phyloP scores from a whole-genome alignment of 2,113 vertebrate species.

The Verasper variegatus region DNA sequence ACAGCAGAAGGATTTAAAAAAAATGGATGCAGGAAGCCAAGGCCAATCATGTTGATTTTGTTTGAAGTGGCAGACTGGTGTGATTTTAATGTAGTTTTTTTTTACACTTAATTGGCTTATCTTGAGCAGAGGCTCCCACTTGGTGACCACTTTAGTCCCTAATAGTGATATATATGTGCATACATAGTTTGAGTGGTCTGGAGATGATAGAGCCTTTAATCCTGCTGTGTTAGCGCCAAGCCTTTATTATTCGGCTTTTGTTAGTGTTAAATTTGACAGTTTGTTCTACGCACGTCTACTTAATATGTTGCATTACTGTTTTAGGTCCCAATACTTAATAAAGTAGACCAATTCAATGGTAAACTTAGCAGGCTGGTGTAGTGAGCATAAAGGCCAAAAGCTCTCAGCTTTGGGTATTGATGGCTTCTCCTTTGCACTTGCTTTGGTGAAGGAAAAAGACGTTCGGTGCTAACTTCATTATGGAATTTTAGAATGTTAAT shows the following conservation, averaged over 20 bases:
- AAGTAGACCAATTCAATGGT: neutral
- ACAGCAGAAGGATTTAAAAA: slow-evolving; percentile 57
- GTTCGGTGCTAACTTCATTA: neutral
- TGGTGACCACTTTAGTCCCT: neutral
- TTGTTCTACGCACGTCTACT: neutral
- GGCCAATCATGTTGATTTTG: slow-evolving; percentile 13
- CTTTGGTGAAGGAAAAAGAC: no score
- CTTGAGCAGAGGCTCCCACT: slow-evolving; percentile 16
- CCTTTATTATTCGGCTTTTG: neutral
- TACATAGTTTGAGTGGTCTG: neutral
- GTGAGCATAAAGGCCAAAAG: neutral
- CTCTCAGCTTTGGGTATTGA: neutral
- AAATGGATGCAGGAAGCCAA: slow-evolving; percentile 48
- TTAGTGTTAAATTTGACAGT: neutral
- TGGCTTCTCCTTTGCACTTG: neutral
- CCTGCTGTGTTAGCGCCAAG: neutral
- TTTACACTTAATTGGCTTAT: slow-evolving; percentile 34
- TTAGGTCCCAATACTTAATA: neutral
- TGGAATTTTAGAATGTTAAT: neutral
- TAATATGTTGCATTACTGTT: neutral
- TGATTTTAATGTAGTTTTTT: slow-evolving; percentile 7
- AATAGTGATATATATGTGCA: neutral
- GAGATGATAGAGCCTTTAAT: neutral
- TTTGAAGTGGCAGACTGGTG: slow-evolving; percentile 5
- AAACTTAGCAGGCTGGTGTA: neutral